These are phyloP conservation scores for Macroglossus sobrinus DNA, from an alignment of 2,113 vertebrate genomes.

Conservation along the genomic window DNA sequence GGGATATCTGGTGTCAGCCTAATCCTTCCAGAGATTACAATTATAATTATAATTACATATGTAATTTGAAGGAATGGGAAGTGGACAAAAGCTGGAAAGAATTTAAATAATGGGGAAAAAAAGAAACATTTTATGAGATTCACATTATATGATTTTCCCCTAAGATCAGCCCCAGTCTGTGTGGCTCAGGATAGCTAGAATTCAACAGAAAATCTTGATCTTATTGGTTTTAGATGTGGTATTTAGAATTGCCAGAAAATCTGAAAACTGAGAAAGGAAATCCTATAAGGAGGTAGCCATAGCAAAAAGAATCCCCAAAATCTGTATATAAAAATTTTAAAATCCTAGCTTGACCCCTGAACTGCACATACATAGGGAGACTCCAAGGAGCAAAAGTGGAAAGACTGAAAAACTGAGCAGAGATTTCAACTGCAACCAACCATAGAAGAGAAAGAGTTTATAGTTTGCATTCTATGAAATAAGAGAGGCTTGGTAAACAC, in stretches of 20 bases:
- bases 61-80: background rate
- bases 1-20: background rate
- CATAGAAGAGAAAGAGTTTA: background rate
- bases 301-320: background rate
- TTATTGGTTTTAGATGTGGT: background rate
- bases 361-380: background rate
- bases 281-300: background rate
- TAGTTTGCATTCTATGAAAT: background rate
- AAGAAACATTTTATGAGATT: background rate
- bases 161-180: background rate
- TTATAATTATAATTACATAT: background rate
- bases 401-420: background rate
- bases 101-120: background rate
- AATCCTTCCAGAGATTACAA: background rate
- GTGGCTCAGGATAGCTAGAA: too few relatives aligned
- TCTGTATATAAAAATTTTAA: background rate
- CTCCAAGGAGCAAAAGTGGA: background rate
- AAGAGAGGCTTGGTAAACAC: background rate
- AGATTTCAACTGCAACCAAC: background rate
- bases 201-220: background rate
- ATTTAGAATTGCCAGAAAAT: background rate
- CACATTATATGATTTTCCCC: background rate
- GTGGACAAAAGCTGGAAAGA: background rate
- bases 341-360: background rate
- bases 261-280: background rate